Evolutionary conservation across 2,888 invertebrate genomes (phyloP).

Genomic region (Drosophila villosipedis): DNA sequence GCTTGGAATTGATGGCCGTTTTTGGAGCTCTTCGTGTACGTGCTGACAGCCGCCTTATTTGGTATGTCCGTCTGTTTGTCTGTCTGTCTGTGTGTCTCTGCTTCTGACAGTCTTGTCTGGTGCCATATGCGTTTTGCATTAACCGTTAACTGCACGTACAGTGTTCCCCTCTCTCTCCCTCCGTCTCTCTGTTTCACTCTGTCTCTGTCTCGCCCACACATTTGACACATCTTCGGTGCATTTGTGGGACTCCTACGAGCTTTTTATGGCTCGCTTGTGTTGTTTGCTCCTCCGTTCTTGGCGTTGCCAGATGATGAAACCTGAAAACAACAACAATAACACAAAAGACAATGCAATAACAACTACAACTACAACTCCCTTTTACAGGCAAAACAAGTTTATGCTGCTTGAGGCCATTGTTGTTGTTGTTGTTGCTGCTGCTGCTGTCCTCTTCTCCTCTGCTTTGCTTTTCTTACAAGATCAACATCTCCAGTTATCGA

Average conservation of each 20-base stretch:
- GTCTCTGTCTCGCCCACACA: constrained; percentile 60
- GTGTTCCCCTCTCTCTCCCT: constrained; percentile 1
- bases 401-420: constrained; percentile 63
- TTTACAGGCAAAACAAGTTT: constrained; percentile 82
- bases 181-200: constrained; percentile 11
- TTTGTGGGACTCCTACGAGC: constrained; percentile 75
- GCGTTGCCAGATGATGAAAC: constrained; percentile 79
- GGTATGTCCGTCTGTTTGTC: constrained; percentile 49
- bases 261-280: constrained; percentile 63
- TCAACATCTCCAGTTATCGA: constrained; percentile 79
- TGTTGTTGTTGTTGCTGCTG: constrained; percentile 42
- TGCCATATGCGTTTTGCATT: constrained; percentile 78
- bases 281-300: constrained; percentile 73
- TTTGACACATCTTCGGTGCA: constrained; percentile 75
- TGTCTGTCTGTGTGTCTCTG: constrained; percentile 27
- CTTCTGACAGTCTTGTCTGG: constrained; percentile 42
- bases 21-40: constrained; percentile 63
- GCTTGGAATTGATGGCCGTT: constrained; percentile 63
- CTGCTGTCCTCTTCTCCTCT: constrained; percentile 57
- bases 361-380: constrained; percentile 69
- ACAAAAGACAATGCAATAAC: constrained; percentile 75
- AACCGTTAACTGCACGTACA: constrained; percentile 79
- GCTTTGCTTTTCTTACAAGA: constrained; percentile 73
- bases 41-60: constrained; percentile 69
- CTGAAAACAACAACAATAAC: constrained; percentile 64